A percentile compares a stretch with the other conserved stretches of the same genome.
These are phyloP conservation scores for Clarias fuscus DNA, from an alignment of 2,797 vertebrate genomes.

Conservation along the genomic window DNA sequence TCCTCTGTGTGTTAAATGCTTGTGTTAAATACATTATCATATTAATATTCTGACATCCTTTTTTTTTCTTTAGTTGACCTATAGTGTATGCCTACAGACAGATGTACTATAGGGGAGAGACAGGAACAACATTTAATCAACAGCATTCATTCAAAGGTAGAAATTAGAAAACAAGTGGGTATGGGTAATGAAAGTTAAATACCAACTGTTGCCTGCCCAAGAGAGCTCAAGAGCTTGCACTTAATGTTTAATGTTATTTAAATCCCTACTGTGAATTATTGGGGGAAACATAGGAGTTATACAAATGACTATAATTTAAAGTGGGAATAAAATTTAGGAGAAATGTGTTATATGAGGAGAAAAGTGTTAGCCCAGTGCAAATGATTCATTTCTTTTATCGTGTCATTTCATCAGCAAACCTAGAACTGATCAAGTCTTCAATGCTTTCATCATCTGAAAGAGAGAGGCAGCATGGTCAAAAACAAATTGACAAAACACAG, in stretches of 20 bases:
- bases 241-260: neutral
- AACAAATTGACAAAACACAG: neutral
- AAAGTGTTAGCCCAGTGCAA: neutral
- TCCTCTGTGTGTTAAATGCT: neutral
- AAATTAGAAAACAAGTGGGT: neutral
- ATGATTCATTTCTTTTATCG: slow-evolving; percentile 11
- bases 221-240: neutral
- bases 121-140: neutral
- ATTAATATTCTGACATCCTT: neutral
- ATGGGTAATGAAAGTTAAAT: neutral
- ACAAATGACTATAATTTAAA: neutral
- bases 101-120: neutral
- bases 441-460: slow-evolving; percentile 47
- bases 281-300: neutral
- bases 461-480: slow-evolving; percentile 14
- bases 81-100: neutral
- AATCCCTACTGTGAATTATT: neutral
- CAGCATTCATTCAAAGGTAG: neutral
- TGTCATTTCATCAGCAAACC: slow-evolving; percentile 17
- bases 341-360: neutral
- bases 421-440: slow-evolving; percentile 44
- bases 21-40: neutral
- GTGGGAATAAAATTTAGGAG: neutral
- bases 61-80: neutral
- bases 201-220: neutral